Evolutionary conservation across 2,113 vertebrate species (phyloP), one percentile per base, ranked within the genome.

Genomic region (Triplophysa tibetana): DNA sequence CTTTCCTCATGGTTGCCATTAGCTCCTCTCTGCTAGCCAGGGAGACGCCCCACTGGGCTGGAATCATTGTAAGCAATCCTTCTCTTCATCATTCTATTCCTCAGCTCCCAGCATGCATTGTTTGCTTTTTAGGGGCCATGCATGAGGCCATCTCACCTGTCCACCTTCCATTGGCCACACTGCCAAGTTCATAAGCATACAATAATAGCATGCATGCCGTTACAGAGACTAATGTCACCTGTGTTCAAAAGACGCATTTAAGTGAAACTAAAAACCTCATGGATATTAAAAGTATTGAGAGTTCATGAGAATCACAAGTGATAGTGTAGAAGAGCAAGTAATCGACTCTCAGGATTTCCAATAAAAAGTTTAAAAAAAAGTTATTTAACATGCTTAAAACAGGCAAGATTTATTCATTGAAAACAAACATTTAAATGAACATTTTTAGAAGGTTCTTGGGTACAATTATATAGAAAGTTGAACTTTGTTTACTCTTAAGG

Each of bases 31-130:
- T 99, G 86, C 92, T 92, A 87, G 89, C 93, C 94, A 92, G 98
- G 88, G 97, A 98, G 93, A 96, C 97, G 79, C 97, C 98, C 52
- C 94, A 96, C 90, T 99, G 98, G 97, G 97, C 96, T 90, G 97
- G 98, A 86, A 97, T 99, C 89, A 92, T 95, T 90, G 98, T 99
- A 98, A 99, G 98, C 95, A 93, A 45, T 88, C 52, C 56, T 80
- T 24, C 58, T 65, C 50, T 65, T 62, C 41, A 26, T 81, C 77
- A 38, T 78, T 74, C 63, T 81, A 50, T 72, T 61, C 73, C 50
- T 78, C 79, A 77, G 45, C 67, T 83, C 77, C 77, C 83, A 85
- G 84, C 82, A 73, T 81, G 75, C 78, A 7, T 81, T 73, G 70
- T 69, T 62, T 38, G 68, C 65, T 54, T 75, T 64, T 73, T 62